These are phyloP conservation scores for Hypocryptadius cinnamomeus DNA, from an alignment of 2,113 vertebrate species.

Conservation along the genomic window DNA sequence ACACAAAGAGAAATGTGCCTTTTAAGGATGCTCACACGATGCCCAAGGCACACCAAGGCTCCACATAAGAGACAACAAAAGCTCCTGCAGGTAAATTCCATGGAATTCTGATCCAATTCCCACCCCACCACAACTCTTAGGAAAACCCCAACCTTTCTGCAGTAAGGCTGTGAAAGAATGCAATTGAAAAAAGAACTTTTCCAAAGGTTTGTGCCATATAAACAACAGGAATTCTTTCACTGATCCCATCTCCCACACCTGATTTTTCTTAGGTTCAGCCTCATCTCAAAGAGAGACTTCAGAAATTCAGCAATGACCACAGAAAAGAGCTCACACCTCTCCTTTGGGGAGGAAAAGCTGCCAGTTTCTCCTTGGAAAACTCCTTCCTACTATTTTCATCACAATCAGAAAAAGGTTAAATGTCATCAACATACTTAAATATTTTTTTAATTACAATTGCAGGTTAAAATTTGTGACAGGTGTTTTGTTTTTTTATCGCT, in stretches of 20 bases:
- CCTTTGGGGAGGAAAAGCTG: neutral
- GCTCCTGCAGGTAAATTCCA: neutral
- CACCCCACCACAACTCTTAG: neutral
- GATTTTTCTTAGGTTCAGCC: neutral
- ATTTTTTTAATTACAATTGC: conserved; percentile 22
- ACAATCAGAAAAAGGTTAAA: neutral
- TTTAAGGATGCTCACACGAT: neutral
- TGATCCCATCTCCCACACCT: neutral
- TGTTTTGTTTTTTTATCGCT: neutral
- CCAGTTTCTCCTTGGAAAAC: neutral
- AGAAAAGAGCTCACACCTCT: neutral
- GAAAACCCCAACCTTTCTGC: neutral
- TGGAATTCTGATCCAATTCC: neutral
- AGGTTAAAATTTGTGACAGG: neutral
- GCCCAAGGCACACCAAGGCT: neutral
- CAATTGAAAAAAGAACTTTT: neutral
- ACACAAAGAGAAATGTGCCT: neutral
- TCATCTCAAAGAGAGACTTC: neutral
- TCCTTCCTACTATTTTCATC: neutral
- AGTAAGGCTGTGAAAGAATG: neutral
- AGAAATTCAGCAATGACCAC: neutral
- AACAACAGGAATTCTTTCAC: neutral
- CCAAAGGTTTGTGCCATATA: neutral
- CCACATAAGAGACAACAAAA: neutral
- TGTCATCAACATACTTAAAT: neutral